Percentiles rank a stretch among this genome's conserved stretches.
Evolutionary conservation across 1,140 invertebrate species (phyloP).

Genomic region (Drosophila paulistorum): DNA sequence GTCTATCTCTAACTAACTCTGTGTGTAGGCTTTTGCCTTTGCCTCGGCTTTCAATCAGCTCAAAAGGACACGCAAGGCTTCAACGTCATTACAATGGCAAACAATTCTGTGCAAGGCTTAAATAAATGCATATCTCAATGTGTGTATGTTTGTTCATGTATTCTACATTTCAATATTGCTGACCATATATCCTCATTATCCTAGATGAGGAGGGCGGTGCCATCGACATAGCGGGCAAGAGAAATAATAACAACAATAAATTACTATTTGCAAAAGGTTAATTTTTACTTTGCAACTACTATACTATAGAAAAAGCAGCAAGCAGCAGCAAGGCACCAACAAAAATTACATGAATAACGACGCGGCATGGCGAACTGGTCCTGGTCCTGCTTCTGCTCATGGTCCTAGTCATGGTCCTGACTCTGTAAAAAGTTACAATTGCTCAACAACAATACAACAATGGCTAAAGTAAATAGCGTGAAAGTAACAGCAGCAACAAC

Average conservation of each 20-base stretch:
- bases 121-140: not conserved
- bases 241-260: slow-evolving; percentile 64
- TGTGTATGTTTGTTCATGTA: not conserved
- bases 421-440: slow-evolving; percentile 62
- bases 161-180: slow-evolving; percentile 41
- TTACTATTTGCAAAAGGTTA: slow-evolving; percentile 79
- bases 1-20: not conserved
- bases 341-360: slow-evolving; percentile 67
- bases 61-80: slow-evolving; percentile 61
- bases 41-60: slow-evolving; percentile 67
- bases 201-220: slow-evolving; percentile 40
- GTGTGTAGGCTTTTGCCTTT: slow-evolving; percentile 26
- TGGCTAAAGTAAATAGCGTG: slow-evolving; percentile 49
- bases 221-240: not conserved
- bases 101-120: slow-evolving; percentile 17
- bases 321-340: slow-evolving; percentile 34
- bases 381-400: not conserved
- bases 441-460: slow-evolving; percentile 51
- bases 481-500: slow-evolving; percentile 29
- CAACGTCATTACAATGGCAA: slow-evolving; percentile 62
- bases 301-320: slow-evolving; percentile 5
- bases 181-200: slow-evolving; percentile 73
- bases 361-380: not conserved
- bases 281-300: slow-evolving; percentile 66
- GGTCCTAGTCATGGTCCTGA: not conserved